Evolutionary conservation across 2,797 vertebrate genomes (phyloP).

Genomic region (Furcifer pardalis): DNA sequence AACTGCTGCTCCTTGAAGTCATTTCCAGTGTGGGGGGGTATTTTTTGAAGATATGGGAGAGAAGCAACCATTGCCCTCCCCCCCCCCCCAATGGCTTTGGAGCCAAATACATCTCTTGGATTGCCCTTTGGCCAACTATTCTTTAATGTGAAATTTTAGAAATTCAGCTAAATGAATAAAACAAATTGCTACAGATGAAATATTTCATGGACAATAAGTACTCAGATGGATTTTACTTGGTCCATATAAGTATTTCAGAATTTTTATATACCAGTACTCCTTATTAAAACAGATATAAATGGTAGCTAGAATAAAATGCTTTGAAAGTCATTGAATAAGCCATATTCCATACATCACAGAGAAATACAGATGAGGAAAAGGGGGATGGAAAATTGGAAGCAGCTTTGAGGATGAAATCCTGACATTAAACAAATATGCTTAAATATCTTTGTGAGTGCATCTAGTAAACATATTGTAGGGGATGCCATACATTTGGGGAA

Average conservation of each 20-base stretch:
- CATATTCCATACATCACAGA: background rate
- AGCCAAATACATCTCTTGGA: too few relatives aligned
- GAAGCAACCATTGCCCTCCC: too few relatives aligned
- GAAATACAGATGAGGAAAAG: background rate
- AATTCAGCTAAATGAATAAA: background rate
- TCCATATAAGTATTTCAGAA: background rate
- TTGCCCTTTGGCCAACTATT: too few relatives aligned
- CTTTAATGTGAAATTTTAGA: too few relatives aligned
- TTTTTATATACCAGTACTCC: background rate
- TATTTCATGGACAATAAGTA: background rate
- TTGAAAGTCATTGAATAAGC: background rate
- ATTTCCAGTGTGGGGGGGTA: too few relatives aligned
- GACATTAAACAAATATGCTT: background rate
- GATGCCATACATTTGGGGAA: background rate
- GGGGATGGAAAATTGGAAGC: background rate
- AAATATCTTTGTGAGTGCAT: background rate
- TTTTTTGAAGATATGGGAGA: too few relatives aligned
- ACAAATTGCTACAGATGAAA: background rate
- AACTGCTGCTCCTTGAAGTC: too few relatives aligned
- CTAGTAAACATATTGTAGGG: background rate
- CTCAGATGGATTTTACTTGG: background rate
- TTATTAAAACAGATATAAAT: background rate
- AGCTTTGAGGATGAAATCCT: background rate
- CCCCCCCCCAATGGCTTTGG: too few relatives aligned
- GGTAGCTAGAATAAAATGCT: background rate